Evolutionary conservation across 2,113 vertebrate species (phyloP), one percentile per base, ranked within the genome.

Genomic region (Fregetta grallaria): DNA sequence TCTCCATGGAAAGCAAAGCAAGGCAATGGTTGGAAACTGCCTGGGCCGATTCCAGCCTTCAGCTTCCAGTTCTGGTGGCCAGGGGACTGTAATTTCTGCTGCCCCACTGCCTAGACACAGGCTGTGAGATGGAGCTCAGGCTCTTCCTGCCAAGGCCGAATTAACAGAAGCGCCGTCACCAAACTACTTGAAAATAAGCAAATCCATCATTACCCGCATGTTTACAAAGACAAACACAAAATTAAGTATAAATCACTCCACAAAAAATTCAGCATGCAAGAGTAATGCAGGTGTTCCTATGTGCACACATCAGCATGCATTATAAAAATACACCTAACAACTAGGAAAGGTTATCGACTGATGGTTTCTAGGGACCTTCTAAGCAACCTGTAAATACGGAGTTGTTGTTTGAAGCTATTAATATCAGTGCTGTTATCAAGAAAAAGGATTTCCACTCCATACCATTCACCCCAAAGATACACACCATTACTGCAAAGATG

Each of bases 161-260:
- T 19, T 49, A 81, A 49, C 0, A 1, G 40, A 70, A 70, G 8
- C 0, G 0, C 23, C n/a, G 53, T 40, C 55, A 73, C 70, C 62
- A 71, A 74, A 62, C 20, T 38, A 26, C 47, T 75, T 67, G 30
- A 62, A 75, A 94, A 81, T 30, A 75, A 79, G 18, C 32, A 53
- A 34, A 74, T 55, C 27, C 15, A 34, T 85, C 71, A 82, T 30
- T 7, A 19, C 5, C 26, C 2, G 0, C 66, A 59, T 42, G n/a
- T 59, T 96, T 90, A 88, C 58, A 74, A 62, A 75, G 50, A 38
- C 22, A 70, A 45, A 65, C 55, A 91, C 20, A 90, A 80, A 89
- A 62, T 40, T n/a, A 49, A 38, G 7, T 21, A 77, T 26, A 85
- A 66, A 66, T 70, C 63, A 49, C 61, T 74, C 17, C 23, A 73